Conservation (phyloP, 2,888 invertebrate species). For the Lomographa bimaculata region DNA sequence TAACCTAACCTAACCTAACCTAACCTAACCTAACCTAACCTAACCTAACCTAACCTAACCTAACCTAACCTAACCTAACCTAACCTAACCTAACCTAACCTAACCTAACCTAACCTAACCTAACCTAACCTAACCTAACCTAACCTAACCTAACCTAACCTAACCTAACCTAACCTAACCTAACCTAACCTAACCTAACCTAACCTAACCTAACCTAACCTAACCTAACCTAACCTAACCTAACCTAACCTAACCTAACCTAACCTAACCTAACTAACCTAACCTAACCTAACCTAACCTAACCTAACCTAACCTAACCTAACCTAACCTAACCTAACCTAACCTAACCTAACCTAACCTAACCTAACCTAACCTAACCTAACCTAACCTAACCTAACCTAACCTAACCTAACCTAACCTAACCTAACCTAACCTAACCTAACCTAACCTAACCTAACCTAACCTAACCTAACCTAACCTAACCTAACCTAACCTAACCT, state of each 20-base stretch:
- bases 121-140: constrained; percentile 36
- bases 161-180: constrained; percentile 33
- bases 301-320: constrained; percentile 35
- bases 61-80: constrained; percentile 28
- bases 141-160: constrained; percentile 34
- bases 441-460: constrained; percentile 29
- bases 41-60: constrained; percentile 28
- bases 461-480: constrained; percentile 30
- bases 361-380: constrained; percentile 32
- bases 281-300: constrained; percentile 35
- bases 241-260: constrained; percentile 32
- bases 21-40: constrained; percentile 30
- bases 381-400: constrained; percentile 28
- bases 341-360: constrained; percentile 4
- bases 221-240: constrained; percentile 24
- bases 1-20: constrained; percentile 21
- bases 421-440: constrained; percentile 25
- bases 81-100: constrained; percentile 30
- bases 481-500: constrained; percentile 15
- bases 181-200: constrained; percentile 31
- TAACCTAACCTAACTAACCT: constrained; percentile 34
- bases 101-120: constrained; percentile 31
- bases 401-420: constrained; percentile 26
- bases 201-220: constrained; percentile 30
- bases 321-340: constrained; percentile 30